These are phyloP conservation scores for Loriculus beryllinus DNA, from an alignment of 2,797 vertebrate species.

Conservation along the genomic window DNA sequence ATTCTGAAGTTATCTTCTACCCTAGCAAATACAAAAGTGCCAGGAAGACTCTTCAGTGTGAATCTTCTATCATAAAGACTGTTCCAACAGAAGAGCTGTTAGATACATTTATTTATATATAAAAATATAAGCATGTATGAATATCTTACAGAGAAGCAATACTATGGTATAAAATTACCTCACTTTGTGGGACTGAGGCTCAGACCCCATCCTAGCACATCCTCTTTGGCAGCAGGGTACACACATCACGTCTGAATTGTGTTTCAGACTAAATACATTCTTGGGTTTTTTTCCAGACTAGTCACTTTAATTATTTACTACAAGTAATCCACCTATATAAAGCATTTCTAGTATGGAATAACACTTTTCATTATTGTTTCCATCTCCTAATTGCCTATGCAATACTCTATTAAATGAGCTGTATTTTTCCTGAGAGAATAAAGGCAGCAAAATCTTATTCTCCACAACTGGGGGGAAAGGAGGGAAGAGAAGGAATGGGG, in stretches of 20 bases:
- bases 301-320: background rate
- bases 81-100: background rate
- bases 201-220: background rate
- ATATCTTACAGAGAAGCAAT: background rate
- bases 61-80: background rate
- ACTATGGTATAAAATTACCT: background rate
- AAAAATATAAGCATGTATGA: background rate
- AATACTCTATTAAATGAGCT: background rate
- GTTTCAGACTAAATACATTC: background rate
- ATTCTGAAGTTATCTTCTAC: background rate
- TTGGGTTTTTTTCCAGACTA: background rate
- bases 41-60: background rate
- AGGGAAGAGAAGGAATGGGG: background rate
- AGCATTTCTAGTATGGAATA: background rate
- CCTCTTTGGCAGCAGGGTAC: background rate
- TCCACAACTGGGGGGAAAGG: accelerated
- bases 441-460: slow-evolving; percentile 14
- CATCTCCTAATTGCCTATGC: background rate
- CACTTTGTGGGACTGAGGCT: background rate
- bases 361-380: background rate
- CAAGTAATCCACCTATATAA: background rate
- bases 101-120: background rate
- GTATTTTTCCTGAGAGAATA: slow-evolving; percentile 1
- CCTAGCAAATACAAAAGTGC: background rate
- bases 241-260: accelerated